phyloP scores from a whole-genome alignment of 2,113 vertebrate genomes.

The Zosterops lateralis region DNA sequence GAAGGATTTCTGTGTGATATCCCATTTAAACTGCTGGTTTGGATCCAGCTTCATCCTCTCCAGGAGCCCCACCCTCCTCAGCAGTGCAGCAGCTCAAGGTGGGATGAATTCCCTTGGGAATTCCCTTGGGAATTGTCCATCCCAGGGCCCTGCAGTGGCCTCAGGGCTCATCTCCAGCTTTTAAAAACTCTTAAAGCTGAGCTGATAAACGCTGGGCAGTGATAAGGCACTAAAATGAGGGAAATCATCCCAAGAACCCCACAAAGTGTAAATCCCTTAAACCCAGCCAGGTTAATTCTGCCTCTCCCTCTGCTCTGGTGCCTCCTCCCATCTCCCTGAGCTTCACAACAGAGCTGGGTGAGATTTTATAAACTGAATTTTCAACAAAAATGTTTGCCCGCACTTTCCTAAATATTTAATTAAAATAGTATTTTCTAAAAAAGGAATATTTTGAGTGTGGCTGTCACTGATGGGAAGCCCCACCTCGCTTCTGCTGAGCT shows the following conservation, averaged over 20 bases:
- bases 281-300: neutral
- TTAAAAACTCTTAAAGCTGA: neutral
- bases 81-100: neutral
- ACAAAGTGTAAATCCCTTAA: neutral
- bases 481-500: neutral
- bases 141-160: neutral
- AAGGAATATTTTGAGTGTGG: neutral
- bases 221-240: neutral
- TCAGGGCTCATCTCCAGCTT: neutral
- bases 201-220: neutral
- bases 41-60: too few relatives aligned
- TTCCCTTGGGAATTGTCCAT: neutral
- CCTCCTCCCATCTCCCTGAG: neutral
- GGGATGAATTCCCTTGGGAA: neutral
- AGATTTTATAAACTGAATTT: neutral
- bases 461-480: neutral
- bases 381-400: neutral
- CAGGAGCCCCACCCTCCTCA: neutral
- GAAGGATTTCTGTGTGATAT: neutral
- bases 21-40: rapidly evolving
- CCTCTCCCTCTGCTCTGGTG: neutral
- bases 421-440: neutral
- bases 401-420: neutral
- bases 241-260: neutral
- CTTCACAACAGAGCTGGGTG: neutral